phyloP scores from a whole-genome alignment of 2,888 invertebrate species.

The Furcula furcula region DNA sequence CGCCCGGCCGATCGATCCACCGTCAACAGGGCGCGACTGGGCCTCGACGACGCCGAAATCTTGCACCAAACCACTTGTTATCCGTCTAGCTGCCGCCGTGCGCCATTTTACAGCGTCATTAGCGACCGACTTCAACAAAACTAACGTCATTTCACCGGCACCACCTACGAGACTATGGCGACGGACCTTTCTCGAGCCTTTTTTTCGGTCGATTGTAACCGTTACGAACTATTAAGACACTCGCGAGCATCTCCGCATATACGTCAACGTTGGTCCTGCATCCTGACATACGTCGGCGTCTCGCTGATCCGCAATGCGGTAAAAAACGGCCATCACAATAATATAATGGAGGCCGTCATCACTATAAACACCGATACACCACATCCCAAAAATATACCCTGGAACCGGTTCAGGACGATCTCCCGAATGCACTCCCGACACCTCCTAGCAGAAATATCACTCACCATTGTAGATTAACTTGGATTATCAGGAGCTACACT shows the following conservation, averaged over 20 bases:
- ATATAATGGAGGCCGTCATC: conserved; percentile 80
- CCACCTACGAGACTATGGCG: conserved; percentile 72
- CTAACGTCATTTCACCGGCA: conserved; percentile 67
- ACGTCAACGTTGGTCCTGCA: conserved; percentile 26
- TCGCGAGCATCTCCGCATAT: conserved; percentile 25
- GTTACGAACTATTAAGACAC: conserved; percentile 27
- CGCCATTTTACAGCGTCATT: conserved; percentile 51
- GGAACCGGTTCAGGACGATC: conserved; percentile 44
- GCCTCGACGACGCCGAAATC: conserved; percentile 28
- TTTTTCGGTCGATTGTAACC: conserved; percentile 38
- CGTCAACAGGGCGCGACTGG: conserved; percentile 58
- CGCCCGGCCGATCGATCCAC: conserved; percentile 75
- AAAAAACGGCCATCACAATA: conserved; percentile 81
- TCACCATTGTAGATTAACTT: conserved; percentile 83
- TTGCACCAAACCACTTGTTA: conserved; percentile 50
- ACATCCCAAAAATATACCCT: conserved; percentile 70
- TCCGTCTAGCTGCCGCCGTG: conserved; percentile 23
- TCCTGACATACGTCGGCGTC: conserved; percentile 40
- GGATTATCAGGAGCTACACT: conserved; percentile 83
- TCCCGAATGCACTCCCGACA: conserved; percentile 63
- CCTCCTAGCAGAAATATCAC: conserved; percentile 73
- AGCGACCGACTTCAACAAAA: conserved; percentile 44
- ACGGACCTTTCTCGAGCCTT: conserved; percentile 57
- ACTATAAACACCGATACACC: conserved; percentile 78
- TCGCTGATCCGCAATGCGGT: conserved; percentile 77